These are phyloP conservation scores for Proisotoma minuta DNA, from an alignment of 2,888 invertebrate species.

Conservation along the genomic window DNA sequence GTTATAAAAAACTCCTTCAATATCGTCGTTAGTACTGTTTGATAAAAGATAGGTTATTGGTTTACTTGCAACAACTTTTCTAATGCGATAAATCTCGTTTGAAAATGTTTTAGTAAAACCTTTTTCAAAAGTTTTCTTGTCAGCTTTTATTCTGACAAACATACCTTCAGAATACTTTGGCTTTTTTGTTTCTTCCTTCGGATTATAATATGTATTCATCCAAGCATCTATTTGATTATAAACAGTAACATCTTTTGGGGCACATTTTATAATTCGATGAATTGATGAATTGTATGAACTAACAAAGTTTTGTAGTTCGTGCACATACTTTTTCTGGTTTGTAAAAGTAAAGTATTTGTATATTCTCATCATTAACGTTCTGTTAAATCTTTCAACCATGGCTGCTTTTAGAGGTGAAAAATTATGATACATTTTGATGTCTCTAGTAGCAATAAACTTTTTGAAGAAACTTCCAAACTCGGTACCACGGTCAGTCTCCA, in stretches of 20 bases:
- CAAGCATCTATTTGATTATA: slow-evolving; percentile 16
- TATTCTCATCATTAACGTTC: too few relatives aligned
- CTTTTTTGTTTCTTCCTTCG: not conserved
- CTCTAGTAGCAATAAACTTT: not conserved
- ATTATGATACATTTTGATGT: slow-evolving; percentile 19
- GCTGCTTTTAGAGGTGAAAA: slow-evolving; percentile 11
- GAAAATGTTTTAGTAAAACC: not conserved
- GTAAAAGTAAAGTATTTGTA: not conserved
- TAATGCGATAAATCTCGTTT: not conserved
- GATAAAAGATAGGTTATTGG: not conserved
- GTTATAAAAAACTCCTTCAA: not conserved
- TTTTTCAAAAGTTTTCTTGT: slow-evolving; percentile 8
- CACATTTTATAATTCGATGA: slow-evolving; percentile 9
- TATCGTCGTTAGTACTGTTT: not conserved
- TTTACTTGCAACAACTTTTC: not conserved
- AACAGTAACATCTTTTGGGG: not conserved
- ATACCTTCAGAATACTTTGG: slow-evolving; percentile 11
- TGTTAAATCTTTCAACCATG: not conserved
- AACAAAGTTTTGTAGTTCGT: not conserved
- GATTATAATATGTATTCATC: slow-evolving; percentile 50
- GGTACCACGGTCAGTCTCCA: slow-evolving; percentile 1
- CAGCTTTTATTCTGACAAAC: slow-evolving; percentile 10
- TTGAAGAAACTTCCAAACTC: not conserved
- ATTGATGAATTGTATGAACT: not conserved
- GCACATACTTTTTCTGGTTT: slow-evolving; percentile 7